phyloP scores from a whole-genome alignment of 2,113 vertebrate genomes.

The Choloepus hoffmanni region DNA sequence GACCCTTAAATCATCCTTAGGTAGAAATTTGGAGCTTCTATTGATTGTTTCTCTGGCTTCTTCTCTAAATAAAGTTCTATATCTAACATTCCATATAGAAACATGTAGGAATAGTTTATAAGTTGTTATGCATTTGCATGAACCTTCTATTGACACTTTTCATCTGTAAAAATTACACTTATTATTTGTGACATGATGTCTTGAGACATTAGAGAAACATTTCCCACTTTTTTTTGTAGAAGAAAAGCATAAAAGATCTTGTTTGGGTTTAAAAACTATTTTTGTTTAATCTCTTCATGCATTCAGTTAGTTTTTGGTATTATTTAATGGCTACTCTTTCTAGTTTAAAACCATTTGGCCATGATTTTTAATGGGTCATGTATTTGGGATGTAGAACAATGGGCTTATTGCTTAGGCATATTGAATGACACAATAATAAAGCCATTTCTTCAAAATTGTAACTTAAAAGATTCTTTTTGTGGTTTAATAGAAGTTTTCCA shows the following conservation, averaged over 20 bases:
- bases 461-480: conserved; percentile 43
- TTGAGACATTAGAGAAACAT: not conserved
- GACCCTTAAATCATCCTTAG: not conserved
- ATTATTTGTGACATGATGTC: not conserved
- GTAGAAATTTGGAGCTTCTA: not conserved
- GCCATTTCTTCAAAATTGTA: conserved; percentile 21
- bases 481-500: conserved; percentile 55
- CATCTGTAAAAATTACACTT: not conserved
- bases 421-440: conserved; percentile 36
- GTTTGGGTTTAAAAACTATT: conserved; percentile 38
- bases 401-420: conserved; percentile 20
- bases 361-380: conserved; percentile 22
- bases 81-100: not conserved
- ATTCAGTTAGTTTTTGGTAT: not conserved
- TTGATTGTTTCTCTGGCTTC: not conserved
- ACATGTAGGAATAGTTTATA: not conserved
- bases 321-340: not conserved
- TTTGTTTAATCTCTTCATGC: not conserved
- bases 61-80: not conserved
- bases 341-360: not conserved
- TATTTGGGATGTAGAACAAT: conserved; percentile 41
- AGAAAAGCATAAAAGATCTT: conserved; percentile 45
- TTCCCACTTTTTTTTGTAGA: conserved; percentile 5
- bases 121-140: not conserved
- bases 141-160: not conserved